These are phyloP conservation scores for Pristiophorus japonicus DNA, from an alignment of 2,113 vertebrate genomes.

Conservation along the genomic window DNA sequence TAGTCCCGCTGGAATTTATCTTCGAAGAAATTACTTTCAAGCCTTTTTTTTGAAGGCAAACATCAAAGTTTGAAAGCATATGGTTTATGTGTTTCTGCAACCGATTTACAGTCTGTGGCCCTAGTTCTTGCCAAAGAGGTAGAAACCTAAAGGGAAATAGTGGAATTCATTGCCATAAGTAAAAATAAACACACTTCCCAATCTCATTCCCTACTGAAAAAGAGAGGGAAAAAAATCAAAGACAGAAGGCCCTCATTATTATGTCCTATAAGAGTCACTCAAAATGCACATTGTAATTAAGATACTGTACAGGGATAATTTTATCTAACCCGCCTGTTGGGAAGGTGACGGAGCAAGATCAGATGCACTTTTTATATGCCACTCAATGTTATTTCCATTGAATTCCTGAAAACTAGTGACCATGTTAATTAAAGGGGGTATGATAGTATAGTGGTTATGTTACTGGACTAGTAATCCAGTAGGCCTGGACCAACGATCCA, in stretches of 20 bases:
- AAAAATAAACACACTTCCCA: background rate
- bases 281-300: background rate
- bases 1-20: background rate
- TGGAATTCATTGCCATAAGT: background rate
- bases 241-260: background rate
- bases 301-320: too few relatives aligned
- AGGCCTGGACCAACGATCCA: too few relatives aligned
- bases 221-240: background rate
- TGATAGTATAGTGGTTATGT: too few relatives aligned
- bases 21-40: background rate
- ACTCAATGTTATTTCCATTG: background rate
- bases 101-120: background rate
- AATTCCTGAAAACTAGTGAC: background rate
- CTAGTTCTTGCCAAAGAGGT: background rate
- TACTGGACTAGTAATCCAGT: too few relatives aligned
- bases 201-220: background rate
- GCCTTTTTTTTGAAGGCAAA: background rate
- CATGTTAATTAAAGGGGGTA: too few relatives aligned
- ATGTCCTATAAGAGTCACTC: background rate
- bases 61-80: constrained; percentile 21
- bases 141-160: background rate
- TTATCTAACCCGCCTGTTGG: too few relatives aligned
- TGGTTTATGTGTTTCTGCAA: background rate
- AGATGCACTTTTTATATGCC: background rate
- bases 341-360: background rate